A percentile compares a stretch with the other conserved stretches of the same genome.
These are phyloP conservation scores for Vanessa atalanta DNA, from an alignment of 1,140 invertebrate species.

Conservation along the genomic window DNA sequence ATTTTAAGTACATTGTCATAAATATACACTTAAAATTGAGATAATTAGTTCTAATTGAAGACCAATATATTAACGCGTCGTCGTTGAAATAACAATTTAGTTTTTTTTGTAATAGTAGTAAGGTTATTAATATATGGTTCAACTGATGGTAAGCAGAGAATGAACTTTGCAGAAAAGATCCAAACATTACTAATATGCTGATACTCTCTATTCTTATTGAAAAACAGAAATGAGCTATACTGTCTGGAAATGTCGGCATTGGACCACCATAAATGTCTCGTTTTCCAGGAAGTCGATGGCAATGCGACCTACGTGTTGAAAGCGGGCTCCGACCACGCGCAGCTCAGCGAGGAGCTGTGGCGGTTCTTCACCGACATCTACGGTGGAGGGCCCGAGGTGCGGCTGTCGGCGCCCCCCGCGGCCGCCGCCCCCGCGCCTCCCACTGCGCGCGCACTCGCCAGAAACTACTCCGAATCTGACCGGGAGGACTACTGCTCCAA, in stretches of 20 bases:
- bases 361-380: slow-evolving; percentile 91
- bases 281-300: slow-evolving; percentile 69
- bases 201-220: background rate
- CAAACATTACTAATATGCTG: too few species aligned
- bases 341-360: slow-evolving; percentile 92
- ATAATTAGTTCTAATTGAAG: too few species aligned
- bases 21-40: too few species aligned
- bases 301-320: slow-evolving; percentile 66
- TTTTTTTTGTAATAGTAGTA: too few species aligned
- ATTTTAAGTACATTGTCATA: too few species aligned
- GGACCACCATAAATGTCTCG: too few species aligned
- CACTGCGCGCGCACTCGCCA: slow-evolving; percentile 36
- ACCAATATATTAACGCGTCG: too few species aligned
- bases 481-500: slow-evolving; percentile 69
- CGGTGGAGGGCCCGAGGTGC: slow-evolving; percentile 91
- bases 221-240: background rate
- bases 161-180: too few species aligned
- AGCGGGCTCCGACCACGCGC: slow-evolving; percentile 89
- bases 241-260: too few species aligned
- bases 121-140: too few species aligned
- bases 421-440: slow-evolving; percentile 21
- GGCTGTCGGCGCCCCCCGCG: slow-evolving; percentile 57
- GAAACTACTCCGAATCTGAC: slow-evolving; percentile 68
- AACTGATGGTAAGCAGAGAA: too few species aligned
- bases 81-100: too few species aligned